Percentiles rank a stretch among this genome's conserved stretches.
phyloP scores from a whole-genome alignment of 2,888 invertebrate species.

The Apamea monoglypha region DNA sequence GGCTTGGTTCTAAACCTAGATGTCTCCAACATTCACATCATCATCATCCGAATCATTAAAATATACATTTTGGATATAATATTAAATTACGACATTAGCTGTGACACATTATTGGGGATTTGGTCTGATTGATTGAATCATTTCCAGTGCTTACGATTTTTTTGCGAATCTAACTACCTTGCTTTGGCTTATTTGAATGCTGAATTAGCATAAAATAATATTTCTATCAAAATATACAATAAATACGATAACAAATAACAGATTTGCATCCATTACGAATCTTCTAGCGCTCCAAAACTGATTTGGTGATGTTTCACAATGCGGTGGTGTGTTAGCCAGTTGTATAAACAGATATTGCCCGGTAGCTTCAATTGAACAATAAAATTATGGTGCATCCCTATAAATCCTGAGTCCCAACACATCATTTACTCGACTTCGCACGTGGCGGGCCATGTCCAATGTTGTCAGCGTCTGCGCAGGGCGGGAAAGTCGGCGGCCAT shows the following conservation, averaged over 20 bases:
- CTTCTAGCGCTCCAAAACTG: constrained; percentile 15
- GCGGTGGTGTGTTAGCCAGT: constrained; percentile 19
- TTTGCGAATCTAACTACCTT: constrained; percentile 13
- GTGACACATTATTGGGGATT: constrained; percentile 41
- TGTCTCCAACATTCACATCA: constrained; percentile 18
- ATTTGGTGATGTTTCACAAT: constrained; percentile 7
- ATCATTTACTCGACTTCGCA: constrained; percentile 78
- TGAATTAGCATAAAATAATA: constrained; percentile 53
- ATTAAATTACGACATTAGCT: constrained; percentile 49
- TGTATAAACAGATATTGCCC: constrained; percentile 45
- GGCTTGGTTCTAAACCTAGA: constrained; percentile 22
- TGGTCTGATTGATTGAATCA: constrained; percentile 38
- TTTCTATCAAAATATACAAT: constrained; percentile 46
- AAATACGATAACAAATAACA: constrained; percentile 50
- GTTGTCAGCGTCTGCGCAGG: constrained; percentile 77
- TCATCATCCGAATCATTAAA: constrained; percentile 34
- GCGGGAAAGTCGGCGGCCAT: constrained; percentile 82
- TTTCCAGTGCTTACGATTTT: constrained; percentile 29
- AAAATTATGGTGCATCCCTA: constrained; percentile 69
- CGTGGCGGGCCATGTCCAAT: constrained; percentile 79
- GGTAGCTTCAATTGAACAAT: constrained; percentile 62
- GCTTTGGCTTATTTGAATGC: constrained; percentile 33
- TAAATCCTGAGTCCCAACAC: constrained; percentile 68
- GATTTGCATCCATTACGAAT: constrained; percentile 56
- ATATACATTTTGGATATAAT: constrained; percentile 29